Conservation (phyloP, 2,797 vertebrate species). For the Peromyscus aztecus region DNA sequence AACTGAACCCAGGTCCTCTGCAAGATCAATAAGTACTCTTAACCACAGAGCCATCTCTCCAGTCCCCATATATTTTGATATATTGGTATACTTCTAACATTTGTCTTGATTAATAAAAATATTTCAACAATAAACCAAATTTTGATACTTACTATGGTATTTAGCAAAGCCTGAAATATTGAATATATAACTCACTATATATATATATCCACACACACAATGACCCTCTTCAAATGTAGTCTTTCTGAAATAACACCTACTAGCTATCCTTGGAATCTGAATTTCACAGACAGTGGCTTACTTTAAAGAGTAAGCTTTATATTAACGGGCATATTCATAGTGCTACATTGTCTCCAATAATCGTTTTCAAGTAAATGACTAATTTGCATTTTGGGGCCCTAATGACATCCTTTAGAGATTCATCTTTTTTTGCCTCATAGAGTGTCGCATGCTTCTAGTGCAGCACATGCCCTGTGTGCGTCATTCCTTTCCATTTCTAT, state of each 20-base stretch:
- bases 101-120: neutral
- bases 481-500: neutral
- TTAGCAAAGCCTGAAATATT: neutral
- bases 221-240: neutral
- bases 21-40: neutral
- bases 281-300: conserved; percentile 30
- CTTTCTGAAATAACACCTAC: neutral
- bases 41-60: neutral
- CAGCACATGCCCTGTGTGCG: neutral
- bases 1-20: neutral
- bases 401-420: neutral
- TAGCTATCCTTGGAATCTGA: neutral
- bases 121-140: neutral
- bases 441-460: neutral
- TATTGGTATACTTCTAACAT: neutral
- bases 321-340: neutral
- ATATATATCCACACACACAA: too few species aligned
- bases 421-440: neutral
- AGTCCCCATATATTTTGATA: neutral
- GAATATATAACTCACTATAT: neutral
- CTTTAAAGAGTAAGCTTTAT: conserved; percentile 26
- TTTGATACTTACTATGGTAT: neutral
- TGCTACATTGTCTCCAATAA: neutral
- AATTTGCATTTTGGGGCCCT: neutral
- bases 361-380: conserved; percentile 34